These are phyloP conservation scores for Eledona agricola DNA, from an alignment of 2,888 invertebrate species.

Conservation along the genomic window DNA sequence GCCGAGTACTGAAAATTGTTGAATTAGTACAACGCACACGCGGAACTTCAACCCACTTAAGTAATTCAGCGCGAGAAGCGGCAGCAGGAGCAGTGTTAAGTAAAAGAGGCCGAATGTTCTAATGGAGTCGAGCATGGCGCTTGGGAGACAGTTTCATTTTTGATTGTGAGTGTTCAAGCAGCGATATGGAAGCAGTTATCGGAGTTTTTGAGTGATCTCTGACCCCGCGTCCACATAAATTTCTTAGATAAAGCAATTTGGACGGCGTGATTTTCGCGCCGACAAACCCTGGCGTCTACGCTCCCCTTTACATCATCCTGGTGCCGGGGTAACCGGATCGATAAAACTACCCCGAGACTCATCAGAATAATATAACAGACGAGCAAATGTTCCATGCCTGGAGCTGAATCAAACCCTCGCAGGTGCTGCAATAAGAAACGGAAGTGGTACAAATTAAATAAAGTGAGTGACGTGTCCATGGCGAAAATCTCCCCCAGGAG, in stretches of 20 bases:
- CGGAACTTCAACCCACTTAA: slow-evolving; percentile 50
- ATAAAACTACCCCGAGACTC: slow-evolving; percentile 1
- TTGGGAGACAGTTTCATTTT: too few species aligned
- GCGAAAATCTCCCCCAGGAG: slow-evolving; percentile 4
- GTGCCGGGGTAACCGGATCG: slow-evolving; percentile 9
- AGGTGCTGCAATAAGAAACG: neutral
- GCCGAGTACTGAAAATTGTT: slow-evolving; percentile 45
- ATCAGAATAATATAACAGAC: slow-evolving; percentile 3
- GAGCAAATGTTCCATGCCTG: too few species aligned
- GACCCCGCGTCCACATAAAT: neutral
- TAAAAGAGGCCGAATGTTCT: slow-evolving; percentile 50
- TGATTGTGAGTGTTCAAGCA: too few species aligned
- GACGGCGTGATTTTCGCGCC: too few species aligned
- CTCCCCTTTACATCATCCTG: slow-evolving; percentile 6
- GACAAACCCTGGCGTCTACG: slow-evolving; percentile 1
- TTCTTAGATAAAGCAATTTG: too few species aligned
- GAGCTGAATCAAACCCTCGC: neutral
- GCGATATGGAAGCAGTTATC: too few species aligned
- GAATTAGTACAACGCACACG: neutral
- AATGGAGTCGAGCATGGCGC: slow-evolving; percentile 51
- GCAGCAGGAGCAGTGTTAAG: slow-evolving; percentile 46
- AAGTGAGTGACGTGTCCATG: slow-evolving; percentile 1
- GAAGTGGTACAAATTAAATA: neutral
- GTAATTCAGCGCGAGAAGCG: slow-evolving; percentile 49
- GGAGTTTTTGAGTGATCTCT: too few species aligned